phyloP scores from a whole-genome alignment of 2,113 vertebrate species.

The Ceuthmochares aereus region DNA sequence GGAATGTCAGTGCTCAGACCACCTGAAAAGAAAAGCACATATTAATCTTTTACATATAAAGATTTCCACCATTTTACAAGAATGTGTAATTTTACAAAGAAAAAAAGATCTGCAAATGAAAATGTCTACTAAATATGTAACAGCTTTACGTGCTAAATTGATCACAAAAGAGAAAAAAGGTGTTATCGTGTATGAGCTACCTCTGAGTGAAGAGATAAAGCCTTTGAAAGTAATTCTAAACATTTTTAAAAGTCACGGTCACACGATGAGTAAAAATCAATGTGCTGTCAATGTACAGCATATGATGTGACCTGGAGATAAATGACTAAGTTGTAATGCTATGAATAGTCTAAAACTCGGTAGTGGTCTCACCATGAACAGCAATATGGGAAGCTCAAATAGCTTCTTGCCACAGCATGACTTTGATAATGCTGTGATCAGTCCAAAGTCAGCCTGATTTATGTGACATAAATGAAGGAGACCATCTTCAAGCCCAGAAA shows the following conservation, averaged over 20 bases:
- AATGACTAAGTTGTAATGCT: not conserved
- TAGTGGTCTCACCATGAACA: not conserved
- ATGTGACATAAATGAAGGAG: not conserved
- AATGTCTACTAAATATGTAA: not conserved
- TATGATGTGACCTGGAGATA: not conserved
- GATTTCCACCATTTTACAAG: not conserved
- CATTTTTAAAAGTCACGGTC: not conserved
- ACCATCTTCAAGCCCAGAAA: not conserved
- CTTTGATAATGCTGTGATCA: not conserved
- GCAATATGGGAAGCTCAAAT: not conserved
- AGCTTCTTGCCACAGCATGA: not conserved
- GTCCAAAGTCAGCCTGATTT: not conserved
- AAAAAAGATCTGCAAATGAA: not conserved
- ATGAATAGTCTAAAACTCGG: not conserved
- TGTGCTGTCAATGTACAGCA: not conserved
- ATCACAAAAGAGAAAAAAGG: not conserved
- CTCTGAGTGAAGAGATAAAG: not conserved
- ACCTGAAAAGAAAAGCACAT: constrained; percentile 35
- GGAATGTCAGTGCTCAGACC: constrained; percentile 34
- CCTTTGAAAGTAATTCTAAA: not conserved
- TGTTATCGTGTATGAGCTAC: not conserved
- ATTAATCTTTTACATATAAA: not conserved
- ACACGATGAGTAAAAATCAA: not conserved
- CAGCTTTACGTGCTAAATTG: not conserved
- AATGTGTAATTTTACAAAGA: not conserved